A percentile compares a stretch with the other conserved stretches of the same genome.
These are phyloP conservation scores for Molorchus minor DNA, from an alignment of 2,888 invertebrate genomes.

Conservation along the genomic window DNA sequence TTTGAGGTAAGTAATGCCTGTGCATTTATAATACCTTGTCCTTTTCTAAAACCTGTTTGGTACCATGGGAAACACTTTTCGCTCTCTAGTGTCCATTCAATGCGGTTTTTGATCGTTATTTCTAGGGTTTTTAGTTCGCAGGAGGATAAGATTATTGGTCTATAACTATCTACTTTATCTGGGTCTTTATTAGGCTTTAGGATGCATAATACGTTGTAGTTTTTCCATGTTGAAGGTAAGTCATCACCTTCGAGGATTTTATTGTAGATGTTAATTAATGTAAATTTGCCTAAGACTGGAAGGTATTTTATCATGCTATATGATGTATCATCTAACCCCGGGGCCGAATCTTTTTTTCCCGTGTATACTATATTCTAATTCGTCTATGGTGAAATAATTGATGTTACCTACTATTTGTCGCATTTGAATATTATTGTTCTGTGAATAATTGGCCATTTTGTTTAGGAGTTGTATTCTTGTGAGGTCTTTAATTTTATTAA, in stretches of 20 bases:
- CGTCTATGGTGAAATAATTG: not conserved
- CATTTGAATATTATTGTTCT: not conserved
- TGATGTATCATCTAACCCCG: constrained; percentile 13
- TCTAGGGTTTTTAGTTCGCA: constrained; percentile 14
- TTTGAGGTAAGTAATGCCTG: not conserved
- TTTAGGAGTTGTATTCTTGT: constrained; percentile 1
- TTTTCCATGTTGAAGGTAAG: constrained; percentile 10
- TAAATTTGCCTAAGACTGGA: not conserved
- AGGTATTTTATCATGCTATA: constrained; percentile 16
- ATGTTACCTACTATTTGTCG: not conserved
- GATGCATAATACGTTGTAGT: constrained; percentile 1
- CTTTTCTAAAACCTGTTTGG: constrained; percentile 23
- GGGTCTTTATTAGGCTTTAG: constrained; percentile 14
- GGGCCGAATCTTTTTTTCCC: constrained; percentile 10
- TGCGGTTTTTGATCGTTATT: constrained; percentile 2
- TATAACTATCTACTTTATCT: constrained; percentile 1
- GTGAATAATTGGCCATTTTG: not conserved
- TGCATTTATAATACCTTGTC: not conserved
- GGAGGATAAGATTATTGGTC: constrained; percentile 18
- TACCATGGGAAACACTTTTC: not conserved
- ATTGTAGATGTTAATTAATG: constrained; percentile 8
- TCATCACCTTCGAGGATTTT: not conserved
- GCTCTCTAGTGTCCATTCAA: constrained; percentile 19
- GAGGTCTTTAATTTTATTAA: not conserved
- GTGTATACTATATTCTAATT: not conserved